Conservation (phyloP, 2,888 invertebrate species). For the Nomada ferruginata region DNA sequence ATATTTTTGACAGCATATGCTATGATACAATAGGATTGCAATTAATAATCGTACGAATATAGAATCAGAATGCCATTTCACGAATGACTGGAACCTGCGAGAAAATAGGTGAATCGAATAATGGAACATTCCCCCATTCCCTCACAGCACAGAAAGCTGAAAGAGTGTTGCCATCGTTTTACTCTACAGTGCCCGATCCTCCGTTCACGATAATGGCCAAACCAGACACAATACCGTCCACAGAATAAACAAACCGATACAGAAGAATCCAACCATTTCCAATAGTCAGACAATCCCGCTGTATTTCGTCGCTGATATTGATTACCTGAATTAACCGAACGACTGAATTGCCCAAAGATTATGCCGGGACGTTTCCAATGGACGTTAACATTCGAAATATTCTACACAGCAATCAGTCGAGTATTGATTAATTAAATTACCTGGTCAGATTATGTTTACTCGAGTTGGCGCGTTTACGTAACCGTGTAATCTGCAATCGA, state of each 20-base stretch:
- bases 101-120: background rate
- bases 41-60: background rate
- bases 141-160: background rate
- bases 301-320: background rate
- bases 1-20: background rate
- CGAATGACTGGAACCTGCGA: background rate
- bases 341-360: background rate
- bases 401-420: too few species aligned
- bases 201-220: constrained; percentile 10
- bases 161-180: background rate
- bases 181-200: constrained; percentile 1
- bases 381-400: too few species aligned
- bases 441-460: background rate
- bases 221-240: background rate
- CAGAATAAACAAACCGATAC: background rate
- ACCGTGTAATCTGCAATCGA: background rate
- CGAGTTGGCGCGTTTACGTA: constrained; percentile 1
- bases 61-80: background rate
- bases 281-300: background rate
- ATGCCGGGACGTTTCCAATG: background rate
- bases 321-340: background rate
- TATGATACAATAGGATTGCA: background rate
- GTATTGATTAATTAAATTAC: constrained; percentile 7
- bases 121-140: background rate
- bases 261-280: background rate